Conservation (phyloP, 2,888 invertebrate species). For the Lomographa bimaculata region DNA sequence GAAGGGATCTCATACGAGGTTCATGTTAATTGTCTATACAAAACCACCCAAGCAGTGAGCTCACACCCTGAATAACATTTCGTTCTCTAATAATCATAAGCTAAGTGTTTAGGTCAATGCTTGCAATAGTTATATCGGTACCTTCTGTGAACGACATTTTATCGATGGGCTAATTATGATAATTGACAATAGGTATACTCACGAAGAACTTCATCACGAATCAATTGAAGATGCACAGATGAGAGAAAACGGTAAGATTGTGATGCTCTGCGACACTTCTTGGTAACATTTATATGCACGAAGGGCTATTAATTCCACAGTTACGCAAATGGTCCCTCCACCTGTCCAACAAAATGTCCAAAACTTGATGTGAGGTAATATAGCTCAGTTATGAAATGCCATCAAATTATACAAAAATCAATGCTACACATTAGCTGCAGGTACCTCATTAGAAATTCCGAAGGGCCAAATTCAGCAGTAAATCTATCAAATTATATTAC, state of each 20-base stretch:
- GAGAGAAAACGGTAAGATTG: conserved; percentile 24
- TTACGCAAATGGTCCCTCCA: conserved; percentile 43
- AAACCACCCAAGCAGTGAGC: too few species aligned
- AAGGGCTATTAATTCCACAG: conserved; percentile 35
- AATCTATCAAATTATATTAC: background rate
- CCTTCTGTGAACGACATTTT: too few species aligned
- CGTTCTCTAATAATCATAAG: too few species aligned
- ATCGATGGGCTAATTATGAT: too few species aligned
- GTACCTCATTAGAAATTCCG: conserved; percentile 7
- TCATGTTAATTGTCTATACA: too few species aligned
- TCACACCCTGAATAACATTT: too few species aligned
- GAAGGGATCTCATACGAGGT: too few species aligned
- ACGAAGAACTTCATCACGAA: conserved; percentile 58
- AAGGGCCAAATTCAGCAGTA: background rate
- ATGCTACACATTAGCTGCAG: conserved; percentile 20
- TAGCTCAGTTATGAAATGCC: conserved; percentile 25
- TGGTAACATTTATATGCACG: conserved; percentile 46
- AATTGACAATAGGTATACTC: conserved; percentile 37
- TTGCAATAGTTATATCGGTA: too few species aligned
- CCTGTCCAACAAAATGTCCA: conserved; percentile 20
- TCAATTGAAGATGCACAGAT: conserved; percentile 23
- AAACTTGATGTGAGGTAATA: conserved; percentile 29
- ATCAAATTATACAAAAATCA: conserved; percentile 24
- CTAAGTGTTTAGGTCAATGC: too few species aligned
- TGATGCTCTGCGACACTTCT: conserved; percentile 31